phyloP scores from a whole-genome alignment of 2,113 vertebrate genomes.

The Lagopus muta region DNA sequence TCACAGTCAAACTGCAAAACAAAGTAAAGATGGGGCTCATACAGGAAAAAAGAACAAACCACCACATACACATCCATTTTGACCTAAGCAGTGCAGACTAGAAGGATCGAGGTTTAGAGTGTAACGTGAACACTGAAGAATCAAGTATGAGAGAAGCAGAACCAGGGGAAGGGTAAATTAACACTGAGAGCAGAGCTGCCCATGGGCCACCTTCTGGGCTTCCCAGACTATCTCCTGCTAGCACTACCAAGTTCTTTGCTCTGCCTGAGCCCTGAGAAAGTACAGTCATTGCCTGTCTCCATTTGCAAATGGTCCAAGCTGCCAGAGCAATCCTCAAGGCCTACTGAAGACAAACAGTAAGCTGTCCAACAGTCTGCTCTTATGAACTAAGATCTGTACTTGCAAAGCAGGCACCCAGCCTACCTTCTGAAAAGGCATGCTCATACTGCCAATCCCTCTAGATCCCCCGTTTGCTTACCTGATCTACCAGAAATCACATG shows the following conservation, averaged over 20 bases:
- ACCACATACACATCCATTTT: background rate
- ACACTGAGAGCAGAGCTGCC: background rate
- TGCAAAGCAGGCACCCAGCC: background rate
- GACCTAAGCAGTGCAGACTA: background rate
- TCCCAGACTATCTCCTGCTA: background rate
- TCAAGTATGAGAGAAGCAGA: background rate
- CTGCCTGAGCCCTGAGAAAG: background rate
- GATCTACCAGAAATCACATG: background rate
- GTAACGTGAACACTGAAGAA: background rate
- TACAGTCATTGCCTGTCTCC: background rate
- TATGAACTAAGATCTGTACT: background rate
- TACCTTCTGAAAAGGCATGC: background rate
- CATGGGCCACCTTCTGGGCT: accelerated
- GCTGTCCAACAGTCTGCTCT: background rate
- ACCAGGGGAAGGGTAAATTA: background rate
- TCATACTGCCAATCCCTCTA: background rate
- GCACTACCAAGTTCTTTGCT: background rate
- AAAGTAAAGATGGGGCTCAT: background rate
- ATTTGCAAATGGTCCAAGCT: background rate
- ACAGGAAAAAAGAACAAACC: background rate
- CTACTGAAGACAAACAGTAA: background rate
- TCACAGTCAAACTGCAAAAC: background rate
- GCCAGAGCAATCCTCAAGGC: background rate
- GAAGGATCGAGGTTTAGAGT: background rate
- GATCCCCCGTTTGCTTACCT: background rate